Evolutionary conservation across 2,113 vertebrate species (phyloP), one percentile per base, ranked within the genome.

Genomic region (Platysternon megacephalum): DNA sequence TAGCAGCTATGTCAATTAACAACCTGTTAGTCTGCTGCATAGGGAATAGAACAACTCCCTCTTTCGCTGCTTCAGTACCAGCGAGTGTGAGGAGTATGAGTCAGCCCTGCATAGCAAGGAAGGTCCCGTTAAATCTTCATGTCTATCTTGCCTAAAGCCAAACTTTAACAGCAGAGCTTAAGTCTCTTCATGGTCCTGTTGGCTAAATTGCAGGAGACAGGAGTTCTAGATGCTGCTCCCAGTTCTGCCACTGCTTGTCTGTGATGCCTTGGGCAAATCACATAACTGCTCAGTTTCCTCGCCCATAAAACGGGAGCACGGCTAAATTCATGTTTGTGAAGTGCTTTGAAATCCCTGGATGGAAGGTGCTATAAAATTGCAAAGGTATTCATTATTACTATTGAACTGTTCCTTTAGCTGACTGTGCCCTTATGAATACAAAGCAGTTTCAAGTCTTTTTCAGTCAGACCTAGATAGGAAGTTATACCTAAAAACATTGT

Each of bases 361-460:
- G 84, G 56, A 88, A 35, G 78, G 32, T 44, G 51, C 24, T 2
- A 1, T 11, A 68, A 42, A 2, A 65, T 44, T 61, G 21, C 21
- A n/a, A 35, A 72, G 8, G 12, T 80, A 22, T 90, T 44, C 44
- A 12, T 12, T 28, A 46, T 8, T 22, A 3, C 32, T 28, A 10
- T 0, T 39, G 68, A 24, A 74, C 11, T 39, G 68, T 42, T 21
- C n/a, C 17, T 22, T 0, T 24, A 44, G 14, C 44, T 89, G 42
- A 65, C 0, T 0, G 29, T 17, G 84, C 3, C 35, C 78, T 2
- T 42, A 16, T 4, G 21, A 86, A 3, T 0, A 85, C 48, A 42
- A 56, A 49, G 44, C 12, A 2, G 3, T 21, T 95, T 3, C 44
- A 44, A 91, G 19, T 2, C 61, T 44, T 80, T 83, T 61, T 49